A percentile compares a stretch with the other conserved stretches of the same genome.
Evolutionary conservation across 2,888 invertebrate species (phyloP).

Genomic region (Temnothorax ravouxi): DNA sequence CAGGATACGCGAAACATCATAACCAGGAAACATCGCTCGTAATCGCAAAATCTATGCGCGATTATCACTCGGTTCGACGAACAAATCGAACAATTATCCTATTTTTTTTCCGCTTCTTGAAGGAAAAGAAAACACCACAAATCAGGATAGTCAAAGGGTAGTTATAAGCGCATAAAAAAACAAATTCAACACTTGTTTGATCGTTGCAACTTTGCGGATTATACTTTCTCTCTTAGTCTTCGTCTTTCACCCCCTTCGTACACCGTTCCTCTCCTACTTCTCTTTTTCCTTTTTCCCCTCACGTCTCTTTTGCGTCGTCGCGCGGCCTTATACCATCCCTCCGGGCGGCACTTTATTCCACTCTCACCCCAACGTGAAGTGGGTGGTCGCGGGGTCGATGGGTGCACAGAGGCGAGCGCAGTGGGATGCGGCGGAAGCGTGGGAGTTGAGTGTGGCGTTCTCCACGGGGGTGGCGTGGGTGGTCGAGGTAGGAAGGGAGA

Average conservation of each 20-base stretch:
- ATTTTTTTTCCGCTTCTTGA: not conserved
- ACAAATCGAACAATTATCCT: not conserved
- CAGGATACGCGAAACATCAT: conserved; percentile 1
- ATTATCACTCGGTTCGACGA: not conserved
- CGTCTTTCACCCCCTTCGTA: conserved; percentile 37
- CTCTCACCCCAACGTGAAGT: conserved; percentile 69
- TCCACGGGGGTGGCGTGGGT: conserved; percentile 60
- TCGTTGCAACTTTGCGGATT: conserved; percentile 63
- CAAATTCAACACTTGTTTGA: conserved; percentile 61
- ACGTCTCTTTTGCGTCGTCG: conserved; percentile 54
- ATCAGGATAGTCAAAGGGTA: not conserved
- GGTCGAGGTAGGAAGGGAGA: conserved; percentile 37
- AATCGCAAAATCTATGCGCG: not conserved
- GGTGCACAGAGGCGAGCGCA: conserved; percentile 50
- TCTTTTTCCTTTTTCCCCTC: not conserved
- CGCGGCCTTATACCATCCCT: conserved; percentile 68
- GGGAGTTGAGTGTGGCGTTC: conserved; percentile 43
- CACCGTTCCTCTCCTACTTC: not conserved
- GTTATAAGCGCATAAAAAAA: conserved; percentile 5
- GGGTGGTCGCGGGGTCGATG: conserved; percentile 65
- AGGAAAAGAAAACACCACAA: not conserved
- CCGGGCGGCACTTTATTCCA: conserved; percentile 75
- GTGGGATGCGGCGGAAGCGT: conserved; percentile 41
- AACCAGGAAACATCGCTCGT: not conserved
- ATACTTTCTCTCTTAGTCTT: conserved; percentile 40